Percentiles rank a stretch among this genome's conserved stretches.
These are phyloP conservation scores for Sebastes vulpes DNA, from an alignment of 2,797 vertebrate genomes.

Conservation along the genomic window DNA sequence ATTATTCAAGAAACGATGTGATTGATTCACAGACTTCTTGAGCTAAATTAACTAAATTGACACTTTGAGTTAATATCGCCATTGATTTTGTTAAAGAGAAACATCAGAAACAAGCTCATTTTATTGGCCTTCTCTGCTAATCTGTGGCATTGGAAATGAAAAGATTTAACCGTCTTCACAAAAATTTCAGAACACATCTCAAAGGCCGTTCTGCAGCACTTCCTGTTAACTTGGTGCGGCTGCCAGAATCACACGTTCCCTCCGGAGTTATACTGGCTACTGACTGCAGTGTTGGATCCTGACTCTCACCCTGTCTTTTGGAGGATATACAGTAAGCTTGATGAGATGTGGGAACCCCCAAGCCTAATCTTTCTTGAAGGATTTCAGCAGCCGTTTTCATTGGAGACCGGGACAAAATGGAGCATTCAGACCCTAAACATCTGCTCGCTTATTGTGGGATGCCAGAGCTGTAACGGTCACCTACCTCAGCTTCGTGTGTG, in stretches of 20 bases:
- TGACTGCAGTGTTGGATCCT: constrained; percentile 31
- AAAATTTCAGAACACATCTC: neutral
- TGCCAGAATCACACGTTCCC: constrained; percentile 43
- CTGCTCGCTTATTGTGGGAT: constrained; percentile 65
- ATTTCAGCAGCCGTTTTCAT: constrained; percentile 65
- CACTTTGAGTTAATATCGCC: constrained; percentile 30
- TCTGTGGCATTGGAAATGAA: constrained; percentile 15
- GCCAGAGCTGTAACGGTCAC: constrained; percentile 55
- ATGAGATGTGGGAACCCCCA: constrained; percentile 76
- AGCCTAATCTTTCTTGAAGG: constrained; percentile 65
- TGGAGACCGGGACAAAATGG: constrained; percentile 58
- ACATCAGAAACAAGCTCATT: constrained; percentile 1
- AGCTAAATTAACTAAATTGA: constrained; percentile 31
- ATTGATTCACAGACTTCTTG: constrained; percentile 24
- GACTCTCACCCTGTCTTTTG: constrained; percentile 49
- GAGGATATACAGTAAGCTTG: constrained; percentile 55
- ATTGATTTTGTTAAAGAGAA: constrained; percentile 23
- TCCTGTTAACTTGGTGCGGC: constrained; percentile 20
- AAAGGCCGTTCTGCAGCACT: neutral
- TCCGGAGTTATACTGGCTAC: constrained; percentile 21
- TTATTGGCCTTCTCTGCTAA: neutral
- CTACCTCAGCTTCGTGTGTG: constrained; percentile 28
- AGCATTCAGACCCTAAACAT: constrained; percentile 74
- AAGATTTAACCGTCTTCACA: neutral
- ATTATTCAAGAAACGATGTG: constrained; percentile 8